These are phyloP conservation scores for Nannoperca obscura DNA, from an alignment of 2,797 vertebrate genomes.

Conservation along the genomic window DNA sequence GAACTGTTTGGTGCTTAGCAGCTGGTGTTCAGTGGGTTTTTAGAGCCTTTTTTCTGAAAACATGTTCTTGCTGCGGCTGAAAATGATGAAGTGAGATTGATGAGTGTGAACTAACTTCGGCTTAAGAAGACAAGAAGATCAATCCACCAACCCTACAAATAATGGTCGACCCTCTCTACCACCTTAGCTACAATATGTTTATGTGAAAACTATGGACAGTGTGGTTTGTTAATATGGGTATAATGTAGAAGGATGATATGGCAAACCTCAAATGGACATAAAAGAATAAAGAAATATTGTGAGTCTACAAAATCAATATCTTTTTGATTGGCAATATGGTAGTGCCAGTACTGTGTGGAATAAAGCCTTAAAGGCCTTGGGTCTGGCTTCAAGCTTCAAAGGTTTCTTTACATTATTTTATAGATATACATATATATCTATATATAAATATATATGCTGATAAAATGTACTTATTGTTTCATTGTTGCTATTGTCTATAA, in stretches of 20 bases:
- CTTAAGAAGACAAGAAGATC: background rate
- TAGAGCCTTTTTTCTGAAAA: too few relatives aligned
- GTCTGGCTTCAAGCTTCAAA: background rate
- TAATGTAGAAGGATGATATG: background rate
- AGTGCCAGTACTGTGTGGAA: background rate
- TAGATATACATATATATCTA: background rate
- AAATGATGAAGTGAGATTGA: too few relatives aligned
- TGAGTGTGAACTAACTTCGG: too few relatives aligned
- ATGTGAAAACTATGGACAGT: background rate
- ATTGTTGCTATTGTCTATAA: background rate
- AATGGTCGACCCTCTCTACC: background rate
- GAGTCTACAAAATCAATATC: background rate
- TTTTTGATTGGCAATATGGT: background rate
- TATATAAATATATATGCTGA: background rate
- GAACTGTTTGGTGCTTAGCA: too few relatives aligned
- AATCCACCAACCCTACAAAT: background rate
- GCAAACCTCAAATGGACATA: background rate
- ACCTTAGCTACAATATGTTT: background rate
- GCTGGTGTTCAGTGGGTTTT: too few relatives aligned
- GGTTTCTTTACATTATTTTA: background rate
- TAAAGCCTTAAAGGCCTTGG: background rate
- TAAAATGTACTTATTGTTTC: background rate
- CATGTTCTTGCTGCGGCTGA: too few relatives aligned
- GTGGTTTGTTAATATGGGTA: background rate
- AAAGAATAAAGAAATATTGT: background rate